A percentile compares a stretch with the other conserved stretches of the same genome.
These are phyloP conservation scores for Cecidostiba fungosa DNA, from an alignment of 2,888 invertebrate genomes.

Conservation along the genomic window DNA sequence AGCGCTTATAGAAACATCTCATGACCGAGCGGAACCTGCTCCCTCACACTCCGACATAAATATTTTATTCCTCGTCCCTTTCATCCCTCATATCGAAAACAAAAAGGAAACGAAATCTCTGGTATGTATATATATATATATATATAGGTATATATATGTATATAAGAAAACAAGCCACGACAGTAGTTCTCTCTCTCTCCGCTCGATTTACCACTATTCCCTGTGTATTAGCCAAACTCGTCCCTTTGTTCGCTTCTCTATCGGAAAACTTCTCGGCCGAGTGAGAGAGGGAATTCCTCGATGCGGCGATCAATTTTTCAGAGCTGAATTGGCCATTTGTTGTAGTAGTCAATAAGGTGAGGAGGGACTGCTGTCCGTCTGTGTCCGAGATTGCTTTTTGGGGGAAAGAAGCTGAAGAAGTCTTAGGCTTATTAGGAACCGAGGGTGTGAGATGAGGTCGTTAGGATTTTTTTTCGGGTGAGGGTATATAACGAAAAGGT, in stretches of 20 bases:
- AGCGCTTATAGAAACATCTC: not conserved
- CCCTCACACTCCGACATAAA: not conserved
- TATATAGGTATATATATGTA: not conserved
- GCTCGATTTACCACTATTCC: conserved; percentile 12
- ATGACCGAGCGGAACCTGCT: not conserved
- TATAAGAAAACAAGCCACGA: not conserved
- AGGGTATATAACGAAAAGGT: not conserved
- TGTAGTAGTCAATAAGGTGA: conserved; percentile 17
- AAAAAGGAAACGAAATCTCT: not conserved
- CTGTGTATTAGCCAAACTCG: not conserved
- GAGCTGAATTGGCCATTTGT: conserved; percentile 1
- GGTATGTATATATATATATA: not conserved
- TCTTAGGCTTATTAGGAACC: not conserved
- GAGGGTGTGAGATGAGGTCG: not conserved
- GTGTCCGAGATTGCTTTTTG: conserved; percentile 17
- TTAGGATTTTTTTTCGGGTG: not conserved
- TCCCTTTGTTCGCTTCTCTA: not conserved
- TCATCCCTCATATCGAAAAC: not conserved
- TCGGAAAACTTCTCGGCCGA: not conserved
- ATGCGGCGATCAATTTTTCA: conserved; percentile 38
- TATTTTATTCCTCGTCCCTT: not conserved
- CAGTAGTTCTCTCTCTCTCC: not conserved
- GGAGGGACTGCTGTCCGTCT: not conserved
- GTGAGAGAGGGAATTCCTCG: not conserved
- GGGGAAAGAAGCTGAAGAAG: not conserved